These are phyloP conservation scores for Ceratoteleas bidentatus DNA, from an alignment of 1,140 invertebrate species.

Conservation along the genomic window DNA sequence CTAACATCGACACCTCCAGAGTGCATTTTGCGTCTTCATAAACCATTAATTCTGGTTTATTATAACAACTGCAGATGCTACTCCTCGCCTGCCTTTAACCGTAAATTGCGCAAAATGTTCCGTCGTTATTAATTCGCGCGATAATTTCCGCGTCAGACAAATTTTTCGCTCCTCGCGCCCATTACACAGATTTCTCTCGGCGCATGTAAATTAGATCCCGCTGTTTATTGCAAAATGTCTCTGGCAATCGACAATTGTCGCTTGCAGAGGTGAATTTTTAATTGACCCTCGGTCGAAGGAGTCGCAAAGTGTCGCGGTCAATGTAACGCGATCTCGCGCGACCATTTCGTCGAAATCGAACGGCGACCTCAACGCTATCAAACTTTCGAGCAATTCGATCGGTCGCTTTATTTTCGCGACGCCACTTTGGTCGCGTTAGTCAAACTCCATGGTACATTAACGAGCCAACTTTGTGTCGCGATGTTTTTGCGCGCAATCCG, in stretches of 20 bases:
- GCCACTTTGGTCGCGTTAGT: neutral
- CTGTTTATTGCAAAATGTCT: constrained; percentile 5
- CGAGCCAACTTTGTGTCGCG: neutral
- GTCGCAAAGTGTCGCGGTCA: neutral
- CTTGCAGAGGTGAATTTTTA: constrained; percentile 23
- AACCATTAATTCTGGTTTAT: too few species aligned
- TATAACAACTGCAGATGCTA: too few species aligned
- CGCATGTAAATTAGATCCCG: constrained; percentile 5
- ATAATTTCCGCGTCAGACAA: too few species aligned
- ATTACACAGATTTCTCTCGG: too few species aligned
- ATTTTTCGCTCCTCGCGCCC: too few species aligned
- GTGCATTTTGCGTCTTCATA: too few species aligned
- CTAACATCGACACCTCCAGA: too few species aligned
- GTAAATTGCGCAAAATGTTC: too few species aligned
- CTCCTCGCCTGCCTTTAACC: too few species aligned
- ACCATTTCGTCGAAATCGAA: constrained; percentile 4
- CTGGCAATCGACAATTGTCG: constrained; percentile 1
- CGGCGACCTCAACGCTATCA: neutral
- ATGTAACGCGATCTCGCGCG: neutral
- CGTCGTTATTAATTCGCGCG: too few species aligned
- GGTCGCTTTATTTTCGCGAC: constrained; percentile 5
- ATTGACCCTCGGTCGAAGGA: constrained; percentile 7
- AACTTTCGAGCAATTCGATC: constrained; percentile 3
- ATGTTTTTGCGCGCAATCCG: neutral
- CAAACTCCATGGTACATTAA: constrained; percentile 7